These are phyloP conservation scores for Oncorhynchus tshawytscha DNA, from an alignment of 2,113 vertebrate genomes.

Conservation along the genomic window DNA sequence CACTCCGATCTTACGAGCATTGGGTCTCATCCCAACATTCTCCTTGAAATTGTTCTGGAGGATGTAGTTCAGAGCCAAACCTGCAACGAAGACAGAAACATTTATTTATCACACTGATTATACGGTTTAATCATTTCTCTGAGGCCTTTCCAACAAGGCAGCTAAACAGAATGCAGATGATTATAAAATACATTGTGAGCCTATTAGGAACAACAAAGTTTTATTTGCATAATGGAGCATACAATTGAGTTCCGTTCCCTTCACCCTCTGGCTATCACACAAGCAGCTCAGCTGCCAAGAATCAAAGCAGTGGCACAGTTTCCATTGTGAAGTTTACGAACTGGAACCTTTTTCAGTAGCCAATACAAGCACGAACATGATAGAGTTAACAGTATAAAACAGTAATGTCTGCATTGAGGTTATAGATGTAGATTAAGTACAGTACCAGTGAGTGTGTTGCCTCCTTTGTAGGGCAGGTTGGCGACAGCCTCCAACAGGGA, in stretches of 20 bases:
- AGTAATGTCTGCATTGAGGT: neutral
- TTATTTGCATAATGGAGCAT: neutral
- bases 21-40: conserved; percentile 85
- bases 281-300: no score
- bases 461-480: conserved; percentile 96
- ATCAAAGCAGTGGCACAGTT: no score
- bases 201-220: neutral
- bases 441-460: conserved; percentile 94
- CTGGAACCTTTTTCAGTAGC: no score
- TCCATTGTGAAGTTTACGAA: no score
- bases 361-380: neutral
- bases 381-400: neutral
- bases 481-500: conserved; percentile 86
- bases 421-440: neutral
- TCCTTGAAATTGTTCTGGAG: conserved; percentile 89
- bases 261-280: neutral
- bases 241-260: neutral
- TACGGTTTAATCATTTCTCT: neutral
- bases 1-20: conserved; percentile 90
- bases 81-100: conserved; percentile 59
- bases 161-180: neutral
- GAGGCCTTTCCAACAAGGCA: neutral
- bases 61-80: conserved; percentile 93
- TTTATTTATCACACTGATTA: neutral
- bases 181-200: neutral